These are phyloP conservation scores for Smittia aterrima DNA, from an alignment of 2,888 invertebrate species.

Conservation along the genomic window DNA sequence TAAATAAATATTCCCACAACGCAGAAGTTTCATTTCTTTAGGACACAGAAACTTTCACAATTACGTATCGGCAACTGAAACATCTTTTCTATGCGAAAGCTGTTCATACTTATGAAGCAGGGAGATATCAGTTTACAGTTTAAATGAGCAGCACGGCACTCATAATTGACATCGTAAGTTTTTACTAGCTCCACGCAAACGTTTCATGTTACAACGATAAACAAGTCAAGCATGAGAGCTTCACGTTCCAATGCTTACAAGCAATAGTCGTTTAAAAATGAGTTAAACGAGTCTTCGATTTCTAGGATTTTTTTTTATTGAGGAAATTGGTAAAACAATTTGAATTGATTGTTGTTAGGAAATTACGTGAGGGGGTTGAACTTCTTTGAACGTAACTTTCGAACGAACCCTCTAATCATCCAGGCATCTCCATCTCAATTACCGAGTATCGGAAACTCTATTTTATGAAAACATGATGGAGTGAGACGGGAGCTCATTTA, in stretches of 20 bases:
- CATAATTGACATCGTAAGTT: constrained; percentile 29
- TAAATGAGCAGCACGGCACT: background rate
- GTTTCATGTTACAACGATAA: constrained; percentile 26
- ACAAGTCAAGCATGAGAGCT: background rate
- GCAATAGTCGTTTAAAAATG: constrained; percentile 33
- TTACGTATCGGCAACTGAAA: background rate
- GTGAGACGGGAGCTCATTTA: constrained; percentile 6
- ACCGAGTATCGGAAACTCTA: no score
- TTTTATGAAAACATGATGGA: background rate
- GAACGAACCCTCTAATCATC: no score
- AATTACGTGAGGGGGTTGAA: no score
- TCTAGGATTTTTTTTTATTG: no score
- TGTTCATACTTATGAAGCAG: background rate
- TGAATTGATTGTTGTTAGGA: no score
- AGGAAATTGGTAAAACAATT: no score
- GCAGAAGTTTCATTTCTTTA: background rate
- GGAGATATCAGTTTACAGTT: background rate
- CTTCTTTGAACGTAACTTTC: no score
- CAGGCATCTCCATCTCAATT: background rate
- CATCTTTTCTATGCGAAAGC: background rate
- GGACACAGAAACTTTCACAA: background rate
- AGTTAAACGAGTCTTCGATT: background rate
- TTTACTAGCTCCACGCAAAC: background rate
- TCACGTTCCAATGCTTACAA: background rate
- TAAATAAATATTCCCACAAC: background rate